Conservation (phyloP, 2,113 vertebrate genomes). For the Dromas ardeola region DNA sequence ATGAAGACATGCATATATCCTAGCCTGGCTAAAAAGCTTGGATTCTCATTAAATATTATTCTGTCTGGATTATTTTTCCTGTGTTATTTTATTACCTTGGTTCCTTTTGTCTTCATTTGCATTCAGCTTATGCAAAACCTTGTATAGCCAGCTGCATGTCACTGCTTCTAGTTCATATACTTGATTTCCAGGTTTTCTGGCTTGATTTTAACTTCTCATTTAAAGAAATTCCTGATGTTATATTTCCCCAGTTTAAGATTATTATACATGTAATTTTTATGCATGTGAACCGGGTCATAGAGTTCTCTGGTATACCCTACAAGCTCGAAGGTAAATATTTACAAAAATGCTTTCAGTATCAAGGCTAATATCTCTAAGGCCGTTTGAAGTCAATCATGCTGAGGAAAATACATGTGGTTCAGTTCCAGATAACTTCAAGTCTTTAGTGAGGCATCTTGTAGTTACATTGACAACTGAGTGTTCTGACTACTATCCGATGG, state of each 20-base stretch:
- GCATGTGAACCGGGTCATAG: neutral
- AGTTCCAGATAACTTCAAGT: neutral
- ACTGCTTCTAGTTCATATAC: neutral
- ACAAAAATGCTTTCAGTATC: neutral
- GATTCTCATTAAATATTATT: constrained; percentile 5
- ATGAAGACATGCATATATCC: neutral
- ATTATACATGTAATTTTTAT: neutral
- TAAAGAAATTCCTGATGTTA: neutral
- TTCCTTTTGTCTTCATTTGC: neutral
- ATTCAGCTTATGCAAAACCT: neutral
- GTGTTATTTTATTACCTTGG: neutral
- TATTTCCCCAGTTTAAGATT: neutral
- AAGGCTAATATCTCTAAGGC: neutral
- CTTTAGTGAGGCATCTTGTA: neutral
- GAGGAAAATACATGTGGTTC: neutral
- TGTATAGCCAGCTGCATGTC: neutral
- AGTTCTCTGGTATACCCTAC: neutral
- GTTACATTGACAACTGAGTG: neutral
- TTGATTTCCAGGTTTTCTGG: neutral
- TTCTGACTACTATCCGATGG: neutral
- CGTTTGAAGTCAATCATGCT: neutral
- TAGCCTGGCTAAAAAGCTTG: neutral
- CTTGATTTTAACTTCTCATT: neutral
- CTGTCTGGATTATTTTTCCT: neutral
- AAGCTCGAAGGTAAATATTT: neutral